Evolutionary conservation across 2,888 invertebrate genomes (phyloP), one percentile per base, ranked within the genome.

Genomic region (Heliconius hortense): DNA sequence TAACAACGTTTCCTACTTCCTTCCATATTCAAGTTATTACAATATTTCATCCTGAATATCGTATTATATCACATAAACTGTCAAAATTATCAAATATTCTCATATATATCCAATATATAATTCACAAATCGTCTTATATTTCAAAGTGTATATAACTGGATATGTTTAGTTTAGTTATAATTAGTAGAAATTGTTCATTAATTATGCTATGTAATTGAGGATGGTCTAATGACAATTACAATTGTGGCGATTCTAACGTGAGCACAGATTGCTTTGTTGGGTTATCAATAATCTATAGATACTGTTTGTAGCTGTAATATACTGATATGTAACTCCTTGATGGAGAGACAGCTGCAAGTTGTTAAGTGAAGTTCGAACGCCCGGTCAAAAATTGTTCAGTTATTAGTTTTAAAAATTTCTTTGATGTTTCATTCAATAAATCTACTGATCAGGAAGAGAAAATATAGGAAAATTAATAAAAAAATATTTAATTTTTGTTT

Each of bases 151-250:
- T 66, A 39, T 66, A 66, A 43, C 24, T 43, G 15, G 3, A 21
- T 68, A 68, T 5, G 31, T 35, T 56, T 56, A 69, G n/a, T 69
- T 31, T 56, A 69, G 24, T 69, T 31, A 53, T 56, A 69, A 31
- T 68, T 31, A 56, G 31, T 15, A 31, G 13, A 69, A 35, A 69
- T 69, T 24, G 56, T 56, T 56, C 21, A 69, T 69, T 69, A 69
- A 69, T 69, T 56, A 69, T 56, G 3, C 56, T 18, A 21, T n/a
- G 68, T 69, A 56, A 69, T 56, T 56, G 56, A 31, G 31, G 24
- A 56, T 56, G n/a, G 56, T 21, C 31, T 69, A 56, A 69, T 69
- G 56, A 69, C 69, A 69, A 69, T 56, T 69, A 35, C n/a, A 69
- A 69, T 56, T 56, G 56, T n/a, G 39, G 24, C 7, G 56, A 24